Base-by-base conservation (phyloP, 2,888 invertebrate genomes). In the Aporophyla nigra region DNA sequence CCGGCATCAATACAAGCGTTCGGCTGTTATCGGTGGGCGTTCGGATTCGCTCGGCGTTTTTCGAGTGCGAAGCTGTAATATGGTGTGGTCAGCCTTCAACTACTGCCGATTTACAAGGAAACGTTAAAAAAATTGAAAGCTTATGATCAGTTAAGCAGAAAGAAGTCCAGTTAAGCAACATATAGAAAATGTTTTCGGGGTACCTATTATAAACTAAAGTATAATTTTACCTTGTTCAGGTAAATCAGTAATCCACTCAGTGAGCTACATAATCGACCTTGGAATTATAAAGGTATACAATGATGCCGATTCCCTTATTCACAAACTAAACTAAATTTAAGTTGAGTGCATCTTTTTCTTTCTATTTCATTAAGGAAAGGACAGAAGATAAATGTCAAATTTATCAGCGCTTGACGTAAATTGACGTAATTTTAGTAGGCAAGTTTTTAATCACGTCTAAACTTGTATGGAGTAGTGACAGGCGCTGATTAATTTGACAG, bases 1-100 rank as follows among this genome's bases (percentile, higher is more conserved):
- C 93, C 93, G 93, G 93, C 95, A 95, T 96, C 95, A 93, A 96
- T 96, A 95, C 92, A 83, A 80, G 84, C 83, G 83, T 84, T 94
- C 94, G 95, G 92, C 76, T 63, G 67, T 73, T 74, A 78, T 95
- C 95, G 95, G 92, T 76, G 46, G 69, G 51, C 78, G 82, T 85
- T 95, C 95, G 95, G 92, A 51, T 71, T 71, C 46, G 58, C 81
- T 94, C 95, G 95, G 90, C 76, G 71, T 78, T 80, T 82, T 84
- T 74, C 85, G 86, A 86, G 85, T 85, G 91, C 92, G 95, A 95
- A 93, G 95, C 94, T 95, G 95, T 87, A 84, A 81, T 80, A 58
- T 73, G 80, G 90, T 92, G 93, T 92, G 88, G 87, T 93, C 87
- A 91, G 76, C 49, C 27, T 65, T 33, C n/a, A 53, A 69, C 19